Conservation (phyloP, 2,888 invertebrate species). For the Dimorphilus gyrociliatus region DNA sequence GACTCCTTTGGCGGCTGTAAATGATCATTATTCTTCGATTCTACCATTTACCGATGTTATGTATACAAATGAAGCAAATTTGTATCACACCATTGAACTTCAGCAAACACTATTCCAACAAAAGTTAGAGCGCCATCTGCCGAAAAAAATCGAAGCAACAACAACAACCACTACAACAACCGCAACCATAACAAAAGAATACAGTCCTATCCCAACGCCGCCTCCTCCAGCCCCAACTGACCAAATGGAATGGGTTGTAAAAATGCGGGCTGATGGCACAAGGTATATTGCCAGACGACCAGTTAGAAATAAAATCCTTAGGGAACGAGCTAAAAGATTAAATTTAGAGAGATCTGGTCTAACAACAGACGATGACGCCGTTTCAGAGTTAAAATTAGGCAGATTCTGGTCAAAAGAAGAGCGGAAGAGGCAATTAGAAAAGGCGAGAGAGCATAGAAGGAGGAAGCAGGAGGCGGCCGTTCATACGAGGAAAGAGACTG, state of each 20-base stretch:
- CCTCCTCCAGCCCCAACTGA: too few species aligned
- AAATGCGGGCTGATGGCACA: slow-evolving; percentile 56
- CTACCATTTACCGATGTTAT: slow-evolving; percentile 50
- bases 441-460: slow-evolving; percentile 48
- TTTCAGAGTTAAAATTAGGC: slow-evolving; percentile 56
- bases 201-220: too few species aligned
- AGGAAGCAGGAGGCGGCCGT: slow-evolving; percentile 24
- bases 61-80: slow-evolving; percentile 53
- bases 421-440: slow-evolving; percentile 54
- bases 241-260: slow-evolving; percentile 52
- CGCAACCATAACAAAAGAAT: too few species aligned
- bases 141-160: not conserved
- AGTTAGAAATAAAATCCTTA: slow-evolving; percentile 48
- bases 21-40: too few species aligned
- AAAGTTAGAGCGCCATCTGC: slow-evolving; percentile 15
- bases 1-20: too few species aligned
- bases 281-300: slow-evolving; percentile 58
- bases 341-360: slow-evolving; percentile 51
- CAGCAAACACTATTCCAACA: slow-evolving; percentile 46
- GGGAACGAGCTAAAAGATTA: slow-evolving; percentile 51
- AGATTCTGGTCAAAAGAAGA: slow-evolving; percentile 62
- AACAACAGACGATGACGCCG: slow-evolving; percentile 59
- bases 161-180: too few species aligned
- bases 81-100: slow-evolving; percentile 51
- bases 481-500: slow-evolving; percentile 21